Evolutionary conservation across 2,113 vertebrate genomes (phyloP), one percentile per base, ranked within the genome.

Genomic region (Erinaceus europaeus): DNA sequence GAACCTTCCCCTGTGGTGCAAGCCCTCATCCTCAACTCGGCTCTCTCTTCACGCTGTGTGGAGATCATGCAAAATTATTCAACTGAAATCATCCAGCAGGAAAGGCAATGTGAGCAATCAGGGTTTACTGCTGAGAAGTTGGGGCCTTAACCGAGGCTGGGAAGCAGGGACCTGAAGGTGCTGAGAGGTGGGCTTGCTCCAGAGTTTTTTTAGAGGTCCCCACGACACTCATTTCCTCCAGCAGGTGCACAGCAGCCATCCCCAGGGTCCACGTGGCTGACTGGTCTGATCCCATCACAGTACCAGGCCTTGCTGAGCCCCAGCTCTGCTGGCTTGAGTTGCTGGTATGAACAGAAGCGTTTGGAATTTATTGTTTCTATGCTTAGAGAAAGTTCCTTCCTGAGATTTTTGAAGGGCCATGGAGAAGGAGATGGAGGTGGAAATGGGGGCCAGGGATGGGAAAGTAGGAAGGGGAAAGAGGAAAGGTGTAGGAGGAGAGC

Each of bases 51-150:
- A 68, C 6, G 50, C 94, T 91, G 88, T 81, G 94, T 78, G 7
- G 88, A 92, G 92, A 93, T 93, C 75, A 79, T 88, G 88, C 83
- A 93, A 92, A 95, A 92, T 94, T 92, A 95, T 92, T 94, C 92
- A 65, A 53, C 92, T 90, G n/a, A 90, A 91, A 72, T 90, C 42
- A 79, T 88, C 68, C 83, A 72, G 65, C 79, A 79, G 86, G 92
- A 94, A 88, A 90, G 86, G 68, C 71, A 61, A 88, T 67, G 13
- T 0, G 23, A 78, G 38, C 71, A 82, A 62, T 86, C 86, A 77
- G 0, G 12, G 83, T 61, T 67, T 82, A 78, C 90, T 64, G 86
- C 93, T 88, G 92, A 84, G 93, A 85, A 91, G 80, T 71, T 64
- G 13, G 52, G 79, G 90, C 90, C 67, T 88, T 88, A 67, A 76